Evolutionary conservation across 2,888 invertebrate genomes (phyloP).

Genomic region (Baccha elongata): DNA sequence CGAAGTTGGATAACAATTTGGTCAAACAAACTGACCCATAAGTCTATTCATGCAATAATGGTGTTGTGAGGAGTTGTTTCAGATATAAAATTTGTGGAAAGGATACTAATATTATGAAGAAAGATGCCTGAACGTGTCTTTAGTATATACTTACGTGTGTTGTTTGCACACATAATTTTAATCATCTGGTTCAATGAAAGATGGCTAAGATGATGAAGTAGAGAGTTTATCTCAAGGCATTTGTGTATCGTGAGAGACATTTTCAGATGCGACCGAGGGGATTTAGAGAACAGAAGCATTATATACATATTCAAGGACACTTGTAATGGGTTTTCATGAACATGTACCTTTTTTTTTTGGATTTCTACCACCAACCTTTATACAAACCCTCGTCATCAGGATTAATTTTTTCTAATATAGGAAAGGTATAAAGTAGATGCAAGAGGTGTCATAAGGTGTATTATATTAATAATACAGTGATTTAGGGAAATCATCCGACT

Average conservation of each 20-base stretch:
- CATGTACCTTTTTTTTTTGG: conserved; percentile 44
- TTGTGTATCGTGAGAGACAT: conserved; percentile 27
- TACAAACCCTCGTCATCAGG: conserved; percentile 7
- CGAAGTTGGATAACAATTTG: too few relatives aligned
- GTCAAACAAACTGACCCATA: conserved; percentile 25
- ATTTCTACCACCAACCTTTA: conserved; percentile 4
- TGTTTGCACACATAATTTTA: too few relatives aligned
- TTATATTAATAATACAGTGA: too few relatives aligned
- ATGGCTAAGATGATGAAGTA: conserved; percentile 6
- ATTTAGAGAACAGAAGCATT: conserved; percentile 52
- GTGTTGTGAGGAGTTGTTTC: conserved; percentile 12
- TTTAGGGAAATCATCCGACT: conserved; percentile 37
- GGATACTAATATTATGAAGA: conserved; percentile 13
- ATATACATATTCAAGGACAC: conserved; percentile 64
- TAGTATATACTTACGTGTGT: conserved; percentile 9
- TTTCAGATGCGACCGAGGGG: conserved; percentile 9
- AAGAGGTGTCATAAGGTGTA: too few relatives aligned
- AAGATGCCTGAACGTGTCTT: conserved; percentile 8
- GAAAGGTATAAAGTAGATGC: too few relatives aligned
- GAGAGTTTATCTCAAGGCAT: conserved; percentile 44
- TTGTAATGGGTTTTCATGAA: conserved; percentile 63
- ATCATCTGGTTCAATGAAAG: conserved; percentile 43
- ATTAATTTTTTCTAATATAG: conserved; percentile 28
- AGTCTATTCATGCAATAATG: conserved; percentile 34
- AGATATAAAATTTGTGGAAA: conserved; percentile 10